Conservation (phyloP, 2,888 invertebrate species). For the Pseudococcus jackbeardsleyi region DNA sequence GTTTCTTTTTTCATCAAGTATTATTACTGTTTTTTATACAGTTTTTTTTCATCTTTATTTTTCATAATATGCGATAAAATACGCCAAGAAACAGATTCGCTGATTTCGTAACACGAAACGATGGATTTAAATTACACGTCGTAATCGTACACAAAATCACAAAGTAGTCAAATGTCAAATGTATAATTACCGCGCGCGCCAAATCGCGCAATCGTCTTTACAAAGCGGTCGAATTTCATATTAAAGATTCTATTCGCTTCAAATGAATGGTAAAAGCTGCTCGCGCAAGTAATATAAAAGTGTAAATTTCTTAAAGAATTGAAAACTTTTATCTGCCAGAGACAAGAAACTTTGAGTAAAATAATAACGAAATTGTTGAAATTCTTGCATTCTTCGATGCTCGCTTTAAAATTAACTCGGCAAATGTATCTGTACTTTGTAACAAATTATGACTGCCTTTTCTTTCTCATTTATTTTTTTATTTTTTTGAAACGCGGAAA, state of each 20-base stretch:
- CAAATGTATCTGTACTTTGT: conserved; percentile 1
- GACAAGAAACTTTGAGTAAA: not conserved
- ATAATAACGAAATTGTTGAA: conserved; percentile 40
- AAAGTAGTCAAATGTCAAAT: not conserved
- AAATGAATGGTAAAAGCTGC: conserved; percentile 19
- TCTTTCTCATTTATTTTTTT: not conserved
- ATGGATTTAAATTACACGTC: conserved; percentile 21
- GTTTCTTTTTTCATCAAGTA: not conserved
- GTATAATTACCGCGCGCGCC: conserved; percentile 5
- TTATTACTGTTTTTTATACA: not conserved
- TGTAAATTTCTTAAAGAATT: not conserved
- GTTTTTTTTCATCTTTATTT: not conserved
- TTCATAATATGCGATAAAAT: not conserved
- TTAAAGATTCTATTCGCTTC: conserved; percentile 18
- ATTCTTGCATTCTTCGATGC: conserved; percentile 7
- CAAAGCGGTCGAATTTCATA: not conserved
- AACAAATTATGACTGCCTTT: conserved; percentile 5
- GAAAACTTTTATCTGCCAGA: conserved; percentile 13
- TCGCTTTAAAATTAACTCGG: not conserved
- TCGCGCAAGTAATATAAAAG: conserved; percentile 18
- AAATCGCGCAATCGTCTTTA: not conserved
- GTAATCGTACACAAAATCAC: not conserved
- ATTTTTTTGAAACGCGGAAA: not conserved
- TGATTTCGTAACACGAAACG: not conserved
- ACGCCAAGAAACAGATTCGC: not conserved